These are phyloP conservation scores for Cephalophus harveyi DNA, from an alignment of 2,113 vertebrate species.

Conservation along the genomic window DNA sequence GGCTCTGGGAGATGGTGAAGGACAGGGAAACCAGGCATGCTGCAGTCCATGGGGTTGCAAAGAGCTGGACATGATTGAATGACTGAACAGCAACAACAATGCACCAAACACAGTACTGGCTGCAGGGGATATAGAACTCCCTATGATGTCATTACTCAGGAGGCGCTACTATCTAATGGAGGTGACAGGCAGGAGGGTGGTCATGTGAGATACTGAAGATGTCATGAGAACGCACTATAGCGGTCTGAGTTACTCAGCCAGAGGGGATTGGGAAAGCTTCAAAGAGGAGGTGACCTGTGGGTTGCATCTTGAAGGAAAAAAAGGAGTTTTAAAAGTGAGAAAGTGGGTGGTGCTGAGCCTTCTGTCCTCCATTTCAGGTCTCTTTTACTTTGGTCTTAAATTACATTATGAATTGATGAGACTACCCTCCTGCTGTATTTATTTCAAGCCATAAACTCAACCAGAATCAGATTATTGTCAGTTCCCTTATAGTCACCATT, in stretches of 20 bases:
- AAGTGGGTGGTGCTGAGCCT: neutral
- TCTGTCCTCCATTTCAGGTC: neutral
- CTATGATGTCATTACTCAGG: neutral
- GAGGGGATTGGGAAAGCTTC: neutral
- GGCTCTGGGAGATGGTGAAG: neutral
- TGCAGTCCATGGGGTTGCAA: neutral
- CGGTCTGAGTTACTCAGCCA: neutral
- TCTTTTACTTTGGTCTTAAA: neutral
- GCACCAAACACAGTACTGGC: neutral
- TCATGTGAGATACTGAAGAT: fast-evolving
- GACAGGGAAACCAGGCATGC: neutral
- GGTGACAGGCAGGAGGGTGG: neutral
- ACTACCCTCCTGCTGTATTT: neutral
- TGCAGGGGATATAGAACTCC: neutral
- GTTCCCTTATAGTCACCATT: neutral
- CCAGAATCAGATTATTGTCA: too few relatives aligned
- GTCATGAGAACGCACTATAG: fast-evolving
- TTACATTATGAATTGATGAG: neutral
- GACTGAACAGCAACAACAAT: neutral
- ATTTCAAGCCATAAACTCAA: neutral
- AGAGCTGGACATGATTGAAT: neutral
- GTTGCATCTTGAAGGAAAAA: neutral
- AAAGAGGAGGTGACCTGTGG: neutral
- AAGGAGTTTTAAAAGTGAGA: neutral
- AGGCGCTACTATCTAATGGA: neutral